phyloP scores from a whole-genome alignment of 2,888 invertebrate genomes.

The Cheilosia urbana region DNA sequence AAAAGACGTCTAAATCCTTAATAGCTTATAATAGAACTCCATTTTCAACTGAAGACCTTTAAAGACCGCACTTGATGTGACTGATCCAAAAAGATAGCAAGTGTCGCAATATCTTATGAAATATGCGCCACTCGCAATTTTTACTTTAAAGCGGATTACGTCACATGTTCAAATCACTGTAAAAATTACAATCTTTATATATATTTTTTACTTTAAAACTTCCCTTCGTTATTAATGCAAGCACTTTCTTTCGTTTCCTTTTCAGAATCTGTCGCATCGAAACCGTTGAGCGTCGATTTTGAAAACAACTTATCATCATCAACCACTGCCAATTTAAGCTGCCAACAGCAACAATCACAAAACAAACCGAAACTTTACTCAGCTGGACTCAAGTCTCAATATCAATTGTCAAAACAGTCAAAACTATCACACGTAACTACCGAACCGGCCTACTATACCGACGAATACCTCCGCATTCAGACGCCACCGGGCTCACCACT shows the following conservation, averaged over 20 bases:
- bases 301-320: constrained; percentile 83
- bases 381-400: constrained; percentile 59
- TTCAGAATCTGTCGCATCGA: constrained; percentile 80
- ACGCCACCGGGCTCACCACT: constrained; percentile 78
- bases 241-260: constrained; percentile 42
- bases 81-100: too few species aligned
- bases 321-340: constrained; percentile 85
- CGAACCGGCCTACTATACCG: constrained; percentile 82
- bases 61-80: too few species aligned
- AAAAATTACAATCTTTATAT: too few species aligned
- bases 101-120: too few species aligned
- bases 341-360: constrained; percentile 83
- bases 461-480: constrained; percentile 81
- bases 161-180: too few species aligned
- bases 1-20: too few species aligned
- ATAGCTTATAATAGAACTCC: too few species aligned
- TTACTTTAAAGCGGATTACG: too few species aligned
- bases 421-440: constrained; percentile 74
- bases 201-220: not conserved
- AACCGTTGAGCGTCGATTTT: constrained; percentile 76
- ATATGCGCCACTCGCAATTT: too few species aligned
- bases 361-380: constrained; percentile 81
- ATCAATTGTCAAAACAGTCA: constrained; percentile 47
- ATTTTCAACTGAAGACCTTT: too few species aligned
- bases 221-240: not conserved